These are phyloP conservation scores for Haemorhous mexicanus DNA, from an alignment of 2,113 vertebrate genomes.

Conservation along the genomic window DNA sequence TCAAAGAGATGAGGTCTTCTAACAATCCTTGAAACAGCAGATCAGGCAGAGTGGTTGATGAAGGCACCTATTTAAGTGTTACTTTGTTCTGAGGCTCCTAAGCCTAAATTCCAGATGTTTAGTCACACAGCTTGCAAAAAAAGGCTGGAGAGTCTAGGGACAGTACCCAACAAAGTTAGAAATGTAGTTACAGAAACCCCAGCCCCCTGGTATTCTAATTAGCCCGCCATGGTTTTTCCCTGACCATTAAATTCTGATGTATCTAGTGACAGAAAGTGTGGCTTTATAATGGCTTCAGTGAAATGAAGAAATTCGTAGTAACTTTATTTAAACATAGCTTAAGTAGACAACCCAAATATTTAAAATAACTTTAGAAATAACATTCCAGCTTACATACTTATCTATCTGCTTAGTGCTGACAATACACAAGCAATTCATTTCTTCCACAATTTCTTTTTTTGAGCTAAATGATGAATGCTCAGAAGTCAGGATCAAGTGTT, in stretches of 20 bases:
- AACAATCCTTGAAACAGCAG: neutral
- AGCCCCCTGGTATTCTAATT: neutral
- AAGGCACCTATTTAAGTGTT: neutral
- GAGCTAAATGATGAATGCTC: neutral
- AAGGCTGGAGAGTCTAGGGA: neutral
- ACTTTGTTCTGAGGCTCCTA: neutral
- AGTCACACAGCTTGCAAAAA: neutral
- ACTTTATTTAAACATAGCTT: conserved; percentile 7
- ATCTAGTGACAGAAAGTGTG: neutral
- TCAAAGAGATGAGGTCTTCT: neutral
- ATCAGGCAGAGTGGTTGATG: neutral
- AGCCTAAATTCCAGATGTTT: neutral
- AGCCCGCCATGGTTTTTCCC: neutral
- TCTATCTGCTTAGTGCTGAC: neutral
- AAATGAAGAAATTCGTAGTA: neutral
- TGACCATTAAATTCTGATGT: neutral
- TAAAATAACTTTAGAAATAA: conserved; percentile 11
- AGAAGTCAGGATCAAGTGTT: neutral
- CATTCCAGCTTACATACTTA: neutral
- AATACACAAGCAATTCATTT: neutral
- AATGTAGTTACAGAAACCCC: neutral
- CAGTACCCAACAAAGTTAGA: neutral
- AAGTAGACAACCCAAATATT: conserved; percentile 24
- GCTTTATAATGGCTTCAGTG: neutral
- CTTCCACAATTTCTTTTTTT: neutral